Evolutionary conservation across 2,797 vertebrate genomes (phyloP), one percentile per base, ranked within the genome.

Genomic region (Propithecus perrieri): DNA sequence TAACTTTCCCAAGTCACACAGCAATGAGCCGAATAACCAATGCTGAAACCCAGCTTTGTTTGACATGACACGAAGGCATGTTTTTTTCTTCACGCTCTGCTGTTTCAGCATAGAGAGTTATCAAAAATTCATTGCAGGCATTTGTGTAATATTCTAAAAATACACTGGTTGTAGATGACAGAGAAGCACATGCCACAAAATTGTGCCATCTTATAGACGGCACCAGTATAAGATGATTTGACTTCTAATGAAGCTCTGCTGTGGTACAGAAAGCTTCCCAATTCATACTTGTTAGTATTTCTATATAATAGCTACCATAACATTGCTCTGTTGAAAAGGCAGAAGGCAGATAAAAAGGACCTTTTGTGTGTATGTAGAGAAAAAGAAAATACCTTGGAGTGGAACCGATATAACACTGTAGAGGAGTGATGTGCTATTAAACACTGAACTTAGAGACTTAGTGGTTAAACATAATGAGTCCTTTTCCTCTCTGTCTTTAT

Each of bases 211-310:
- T 65, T 65, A 80, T 35, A 69, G 80, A 61, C 9, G 17, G 33
- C n/a, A 30, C 33, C 35, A 33, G 15, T 15, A 18, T 50, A 50
- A 50, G 59, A 85, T 22, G 59, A 78, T 53, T 76, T 53, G 53
- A 83, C 84, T 94, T 85, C 86, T 65, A 90, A 84, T 35, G 46
- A 15, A 96, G 55, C 89, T 93, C 3, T n/a, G 26, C 38, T 94
- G 55, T 67, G n/a, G 43, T 75, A 57, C 53, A 81, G 94, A 71
- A 80, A 90, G 79, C 35, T 57, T 86, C 75, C 61, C 65, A 71
- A 96, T 98, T 98, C 98, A 92, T 95, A 95, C 80, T 97, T 97
- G 95, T 95, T 97, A 96, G 78, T 83, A 95, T 24, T 41, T 94
- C 91, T 81, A 80, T 33, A 79, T 85, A 93, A 89, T 96, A 97